phyloP scores from a whole-genome alignment of 30 jellyfish, hydroid and myxozoan species.

The Aurelia sp. region DNA sequence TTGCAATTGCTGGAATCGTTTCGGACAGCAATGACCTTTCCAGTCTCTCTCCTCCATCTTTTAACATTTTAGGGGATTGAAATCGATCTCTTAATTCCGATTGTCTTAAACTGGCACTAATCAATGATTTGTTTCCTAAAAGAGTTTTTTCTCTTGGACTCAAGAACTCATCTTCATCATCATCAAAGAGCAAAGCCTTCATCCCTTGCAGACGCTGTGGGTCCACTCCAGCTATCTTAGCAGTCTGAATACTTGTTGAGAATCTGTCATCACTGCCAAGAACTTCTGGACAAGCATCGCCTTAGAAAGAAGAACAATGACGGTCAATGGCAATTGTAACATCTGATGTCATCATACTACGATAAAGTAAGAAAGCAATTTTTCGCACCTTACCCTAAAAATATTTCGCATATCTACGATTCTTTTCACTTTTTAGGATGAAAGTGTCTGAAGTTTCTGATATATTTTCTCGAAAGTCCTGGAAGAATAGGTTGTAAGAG shows the following conservation, averaged over 20 bases:
- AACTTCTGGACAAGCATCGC: background rate
- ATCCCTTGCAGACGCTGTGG: slow-evolving; percentile 90
- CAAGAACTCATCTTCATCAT: slow-evolving; percentile 60
- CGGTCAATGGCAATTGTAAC: no score
- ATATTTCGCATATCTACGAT: no score
- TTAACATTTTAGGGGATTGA: slow-evolving; percentile 15
- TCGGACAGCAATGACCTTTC: slow-evolving; percentile 39
- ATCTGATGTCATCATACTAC: no score
- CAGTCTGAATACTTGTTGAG: slow-evolving; percentile 59
- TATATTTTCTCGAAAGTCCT: no score
- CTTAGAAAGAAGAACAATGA: background rate
- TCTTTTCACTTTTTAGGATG: no score
- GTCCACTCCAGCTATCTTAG: slow-evolving; percentile 72
- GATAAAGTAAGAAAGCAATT: no score
- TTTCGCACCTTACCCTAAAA: no score
- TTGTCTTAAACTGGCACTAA: slow-evolving; percentile 62
- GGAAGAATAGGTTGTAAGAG: no score
- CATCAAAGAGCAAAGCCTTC: slow-evolving; percentile 88
- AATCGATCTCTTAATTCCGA: slow-evolving; percentile 30
- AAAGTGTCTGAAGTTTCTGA: no score
- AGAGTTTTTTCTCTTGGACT: slow-evolving; percentile 77
- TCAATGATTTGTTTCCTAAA: slow-evolving; percentile 66
- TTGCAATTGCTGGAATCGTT: slow-evolving; percentile 7
- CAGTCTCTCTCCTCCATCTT: slow-evolving; percentile 10
- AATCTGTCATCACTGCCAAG: slow-evolving; percentile 16